Evolutionary conservation across 1,140 invertebrate genomes (phyloP), one percentile per base, ranked within the genome.

Genomic region (Drosophila novamexicana): DNA sequence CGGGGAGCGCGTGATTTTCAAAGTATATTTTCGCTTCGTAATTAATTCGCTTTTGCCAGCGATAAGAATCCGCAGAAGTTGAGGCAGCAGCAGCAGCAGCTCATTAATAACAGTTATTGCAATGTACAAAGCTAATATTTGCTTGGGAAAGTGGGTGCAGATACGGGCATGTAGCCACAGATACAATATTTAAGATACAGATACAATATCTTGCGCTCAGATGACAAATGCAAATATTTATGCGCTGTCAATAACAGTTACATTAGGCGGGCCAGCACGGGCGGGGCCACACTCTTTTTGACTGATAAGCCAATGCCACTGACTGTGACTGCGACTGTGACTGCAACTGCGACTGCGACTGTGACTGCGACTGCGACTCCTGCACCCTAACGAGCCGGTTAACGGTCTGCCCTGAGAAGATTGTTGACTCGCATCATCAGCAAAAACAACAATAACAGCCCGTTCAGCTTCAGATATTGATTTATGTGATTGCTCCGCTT

Each of bases 141-240:
- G 47, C 44, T 16, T 6, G 18, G 37, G 2, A 12, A 68, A 36
- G 29, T 53, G 52, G 42, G 18, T 39, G 44, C 34, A 37, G 49
- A 52, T 36, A 34, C 29, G 29, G 1, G 22, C 32, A 49, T 39
- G 37, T 39, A 18, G 5, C 9, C 14, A 54, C 37, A 37, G 45
- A 39, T 59, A 49, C 45, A 36, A 67, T 39, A 39, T 37, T 56
- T 8, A 57, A 65, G 67, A 54, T 57, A 37, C 67, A 71, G 47
- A 44, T 61, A 61, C 54, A 67, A 53, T 54, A 39, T 54, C 52
- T 18, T 63, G 39, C 45, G 9, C 32, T 72, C 49, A 12, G 54
- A 53, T 58, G 70, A 56, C 64, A 74, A 61, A 56, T 37, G 65
- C 36, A 68, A 74, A 74, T 74, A 74, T 73, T 73, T 74, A 65